Evolutionary conservation across 2,797 vertebrate genomes (phyloP), one percentile per base, ranked within the genome.

Genomic region (Cheirogaleus major): DNA sequence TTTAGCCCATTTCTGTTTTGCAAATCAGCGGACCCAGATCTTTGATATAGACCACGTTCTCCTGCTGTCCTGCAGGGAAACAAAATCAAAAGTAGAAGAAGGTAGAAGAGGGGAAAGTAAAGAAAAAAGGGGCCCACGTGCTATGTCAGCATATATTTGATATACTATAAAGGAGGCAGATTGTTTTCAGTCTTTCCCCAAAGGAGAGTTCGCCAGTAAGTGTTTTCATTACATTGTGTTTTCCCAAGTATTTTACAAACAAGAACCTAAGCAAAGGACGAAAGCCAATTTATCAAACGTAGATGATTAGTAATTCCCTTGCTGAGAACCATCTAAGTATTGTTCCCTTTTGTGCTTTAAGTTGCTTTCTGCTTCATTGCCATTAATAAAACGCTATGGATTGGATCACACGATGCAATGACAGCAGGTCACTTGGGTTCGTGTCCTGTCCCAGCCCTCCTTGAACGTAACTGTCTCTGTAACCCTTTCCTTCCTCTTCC

Each of bases 171-270:
- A 89, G 43, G 23, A 87, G 73, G 27, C 52, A 57, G 4, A n/a
- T 17, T 65, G 13, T 73, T 84, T 76, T 83, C 35, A 65, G 27
- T 41, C 50, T 70, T 57, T 89, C 41, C 35, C 61, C 7, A 43
- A 35, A 23, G 11, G 11, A n/a, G 38, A 32, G 0, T 80, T 93
- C 32, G 38, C 4, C 7, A 43, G 38, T 52, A 88, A 83, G 72
- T 55, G 67, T 86, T 76, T 94, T 89, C 78, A 59, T 61, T 78
- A 30, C 8, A 3, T 23, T 41, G 45, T 13, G 10, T 91, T 79
- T 91, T 84, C 73, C 69, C 8, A 41, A 76, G 8, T 55, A 73
- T 92, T 96, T 92, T 82, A 76, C 61, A 72, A 91, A 82, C 67
- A 87, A 41, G 69, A 73, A 70, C 55, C 59, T 45, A 89, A 91